A percentile compares a stretch with the other conserved stretches of the same genome.
phyloP scores from a whole-genome alignment of 1,140 invertebrate species.

The Bombus turneri region DNA sequence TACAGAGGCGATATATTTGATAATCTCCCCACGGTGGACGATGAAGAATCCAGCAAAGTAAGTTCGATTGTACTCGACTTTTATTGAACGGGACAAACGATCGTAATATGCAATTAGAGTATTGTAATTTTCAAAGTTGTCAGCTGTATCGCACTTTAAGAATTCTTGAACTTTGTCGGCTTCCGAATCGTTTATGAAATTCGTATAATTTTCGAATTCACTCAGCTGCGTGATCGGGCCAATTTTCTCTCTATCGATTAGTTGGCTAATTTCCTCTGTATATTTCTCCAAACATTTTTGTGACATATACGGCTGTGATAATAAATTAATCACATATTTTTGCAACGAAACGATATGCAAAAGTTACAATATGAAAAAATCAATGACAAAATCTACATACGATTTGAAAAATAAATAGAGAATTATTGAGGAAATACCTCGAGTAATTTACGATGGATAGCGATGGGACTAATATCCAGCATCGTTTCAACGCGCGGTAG shows the following conservation, averaged over 20 bases:
- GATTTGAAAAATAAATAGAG: background rate
- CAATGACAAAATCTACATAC: too few relatives aligned
- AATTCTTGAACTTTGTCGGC: slow-evolving; percentile 87
- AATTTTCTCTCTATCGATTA: slow-evolving; percentile 88
- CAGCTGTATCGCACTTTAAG: slow-evolving; percentile 84
- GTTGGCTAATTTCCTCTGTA: slow-evolving; percentile 83
- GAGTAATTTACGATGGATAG: background rate
- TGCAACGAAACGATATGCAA: too few relatives aligned
- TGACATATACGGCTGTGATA: slow-evolving; percentile 85
- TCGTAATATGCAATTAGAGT: slow-evolving; percentile 87
- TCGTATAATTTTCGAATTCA: slow-evolving; percentile 92
- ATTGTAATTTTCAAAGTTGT: slow-evolving; percentile 87
- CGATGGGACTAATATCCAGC: background rate
- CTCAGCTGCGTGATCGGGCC: slow-evolving; percentile 87
- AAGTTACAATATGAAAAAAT: too few relatives aligned
- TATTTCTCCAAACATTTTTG: slow-evolving; percentile 85
- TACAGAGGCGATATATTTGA: slow-evolving; percentile 86
- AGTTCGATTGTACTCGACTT: slow-evolving; percentile 85
- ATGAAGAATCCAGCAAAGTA: slow-evolving; percentile 93
- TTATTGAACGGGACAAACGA: slow-evolving; percentile 85
- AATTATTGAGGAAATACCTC: background rate
- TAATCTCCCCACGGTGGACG: slow-evolving; percentile 91
- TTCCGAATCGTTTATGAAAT: slow-evolving; percentile 90
- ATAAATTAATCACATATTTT: background rate
- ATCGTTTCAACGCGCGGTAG: slow-evolving; percentile 81